A percentile compares a stretch with the other conserved stretches of the same genome.
Conservation (phyloP, 2,797 vertebrate genomes). For the Tinamus major region DNA sequence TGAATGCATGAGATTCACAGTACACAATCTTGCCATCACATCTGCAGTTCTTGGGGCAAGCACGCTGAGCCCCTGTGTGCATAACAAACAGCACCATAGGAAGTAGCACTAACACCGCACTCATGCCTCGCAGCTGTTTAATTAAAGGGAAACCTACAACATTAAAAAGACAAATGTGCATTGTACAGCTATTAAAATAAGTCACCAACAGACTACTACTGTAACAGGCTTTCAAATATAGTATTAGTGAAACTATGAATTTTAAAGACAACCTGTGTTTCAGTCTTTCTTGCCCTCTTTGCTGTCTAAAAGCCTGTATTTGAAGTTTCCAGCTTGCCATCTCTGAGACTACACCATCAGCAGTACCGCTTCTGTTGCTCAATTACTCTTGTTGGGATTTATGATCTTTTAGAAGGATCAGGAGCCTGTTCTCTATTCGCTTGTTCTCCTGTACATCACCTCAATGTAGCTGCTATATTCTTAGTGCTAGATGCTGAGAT, state of each 20-base stretch:
- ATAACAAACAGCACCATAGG: conserved; percentile 81
- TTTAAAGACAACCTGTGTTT: background rate
- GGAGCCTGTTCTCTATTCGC: background rate
- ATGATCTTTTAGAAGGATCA: background rate
- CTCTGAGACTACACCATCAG: background rate
- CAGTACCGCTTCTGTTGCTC: background rate
- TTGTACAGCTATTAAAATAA: conserved; percentile 36
- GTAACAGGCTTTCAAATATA: background rate
- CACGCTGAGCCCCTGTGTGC: conserved; percentile 87
- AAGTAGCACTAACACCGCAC: conserved; percentile 76
- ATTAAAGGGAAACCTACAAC: conserved; percentile 80
- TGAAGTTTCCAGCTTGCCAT: background rate
- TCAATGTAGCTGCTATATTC: background rate
- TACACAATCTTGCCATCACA: conserved; percentile 99
- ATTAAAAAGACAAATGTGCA: conserved; percentile 64
- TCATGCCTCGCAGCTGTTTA: conserved; percentile 81
- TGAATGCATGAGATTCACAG: conserved; percentile 95
- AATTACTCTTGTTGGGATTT: background rate
- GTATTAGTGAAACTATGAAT: background rate
- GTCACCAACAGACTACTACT: background rate
- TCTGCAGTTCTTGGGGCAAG: conserved; percentile 93
- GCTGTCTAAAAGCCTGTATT: background rate
- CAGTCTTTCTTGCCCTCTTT: background rate
- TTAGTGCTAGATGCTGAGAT: background rate
- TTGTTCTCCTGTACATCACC: conserved; percentile 1